These are phyloP conservation scores for Axea sp. DNA, from an alignment of 2,888 invertebrate genomes.

Conservation along the genomic window DNA sequence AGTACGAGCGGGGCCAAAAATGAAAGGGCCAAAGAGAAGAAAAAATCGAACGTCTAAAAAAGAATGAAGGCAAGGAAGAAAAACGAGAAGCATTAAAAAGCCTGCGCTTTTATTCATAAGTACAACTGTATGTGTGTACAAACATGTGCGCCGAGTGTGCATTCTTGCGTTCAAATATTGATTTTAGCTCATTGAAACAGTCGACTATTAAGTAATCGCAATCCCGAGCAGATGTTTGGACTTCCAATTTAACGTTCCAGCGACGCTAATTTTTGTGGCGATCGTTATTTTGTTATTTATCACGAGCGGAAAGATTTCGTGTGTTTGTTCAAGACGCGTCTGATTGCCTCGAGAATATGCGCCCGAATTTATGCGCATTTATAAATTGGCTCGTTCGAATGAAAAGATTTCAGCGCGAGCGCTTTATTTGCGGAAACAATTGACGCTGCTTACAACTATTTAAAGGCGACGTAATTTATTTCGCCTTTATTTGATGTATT, in stretches of 20 bases:
- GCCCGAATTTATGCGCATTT: background rate
- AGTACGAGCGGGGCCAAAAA: too few species aligned
- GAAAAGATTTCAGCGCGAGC: background rate
- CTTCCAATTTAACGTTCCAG: constrained; percentile 27
- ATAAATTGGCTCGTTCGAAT: constrained; percentile 1
- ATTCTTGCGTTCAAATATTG: constrained; percentile 39
- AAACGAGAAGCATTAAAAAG: too few species aligned
- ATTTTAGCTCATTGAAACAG: constrained; percentile 39
- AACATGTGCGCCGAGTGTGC: too few species aligned
- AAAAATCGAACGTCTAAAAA: too few species aligned
- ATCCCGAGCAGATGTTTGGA: constrained; percentile 29
- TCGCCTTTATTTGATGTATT: too few species aligned
- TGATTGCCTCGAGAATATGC: constrained; percentile 8
- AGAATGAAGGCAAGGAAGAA: too few species aligned
- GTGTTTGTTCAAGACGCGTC: constrained; percentile 21
- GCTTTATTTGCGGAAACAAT: background rate
- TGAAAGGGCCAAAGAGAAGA: too few species aligned
- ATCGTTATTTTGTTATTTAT: constrained; percentile 33
- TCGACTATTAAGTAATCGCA: constrained; percentile 30
- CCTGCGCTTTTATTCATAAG: too few species aligned
- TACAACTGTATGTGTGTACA: too few species aligned
- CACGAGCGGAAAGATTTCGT: background rate
- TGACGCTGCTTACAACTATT: too few species aligned
- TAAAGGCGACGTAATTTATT: too few species aligned
- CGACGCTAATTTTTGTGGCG: constrained; percentile 24